Percentiles rank a stretch among this genome's conserved stretches.
These are phyloP conservation scores for Hipparchia semele DNA, from an alignment of 2,888 invertebrate genomes.

Conservation along the genomic window DNA sequence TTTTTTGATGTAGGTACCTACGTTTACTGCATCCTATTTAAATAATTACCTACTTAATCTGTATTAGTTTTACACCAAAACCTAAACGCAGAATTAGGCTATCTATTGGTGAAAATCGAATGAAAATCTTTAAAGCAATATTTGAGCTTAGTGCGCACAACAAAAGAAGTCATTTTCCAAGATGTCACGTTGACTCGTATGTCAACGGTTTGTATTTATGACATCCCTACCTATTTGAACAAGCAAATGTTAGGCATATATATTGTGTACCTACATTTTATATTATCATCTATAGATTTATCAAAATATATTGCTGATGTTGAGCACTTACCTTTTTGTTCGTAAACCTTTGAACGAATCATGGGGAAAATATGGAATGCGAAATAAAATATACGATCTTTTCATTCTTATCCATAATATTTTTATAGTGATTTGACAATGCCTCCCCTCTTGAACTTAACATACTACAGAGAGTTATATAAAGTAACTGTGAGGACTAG, in stretches of 20 bases:
- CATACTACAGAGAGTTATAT: not conserved
- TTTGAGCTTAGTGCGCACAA: too few species aligned
- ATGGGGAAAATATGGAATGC: constrained; percentile 41
- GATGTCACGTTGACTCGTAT: too few species aligned
- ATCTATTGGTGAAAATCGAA: too few species aligned
- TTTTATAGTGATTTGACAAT: constrained; percentile 25
- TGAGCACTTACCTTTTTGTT: constrained; percentile 21
- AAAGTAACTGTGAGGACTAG: too few species aligned
- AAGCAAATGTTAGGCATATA: not conserved
- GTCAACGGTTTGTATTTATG: too few species aligned
- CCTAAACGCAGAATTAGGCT: too few species aligned
- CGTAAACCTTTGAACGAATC: constrained; percentile 36
- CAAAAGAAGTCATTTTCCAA: too few species aligned
- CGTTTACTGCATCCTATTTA: too few species aligned
- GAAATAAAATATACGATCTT: constrained; percentile 34
- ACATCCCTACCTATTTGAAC: not conserved
- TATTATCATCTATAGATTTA: constrained; percentile 5
- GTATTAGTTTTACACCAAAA: too few species aligned
- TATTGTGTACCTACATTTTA: not conserved
- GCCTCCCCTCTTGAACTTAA: constrained; percentile 1
- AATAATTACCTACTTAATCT: too few species aligned
- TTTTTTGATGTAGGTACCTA: too few species aligned
- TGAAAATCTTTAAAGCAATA: too few species aligned
- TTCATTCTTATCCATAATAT: constrained; percentile 16
- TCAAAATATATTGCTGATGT: constrained; percentile 20